phyloP scores from a whole-genome alignment of 2,797 vertebrate genomes.

The Babyrousa celebensis region DNA sequence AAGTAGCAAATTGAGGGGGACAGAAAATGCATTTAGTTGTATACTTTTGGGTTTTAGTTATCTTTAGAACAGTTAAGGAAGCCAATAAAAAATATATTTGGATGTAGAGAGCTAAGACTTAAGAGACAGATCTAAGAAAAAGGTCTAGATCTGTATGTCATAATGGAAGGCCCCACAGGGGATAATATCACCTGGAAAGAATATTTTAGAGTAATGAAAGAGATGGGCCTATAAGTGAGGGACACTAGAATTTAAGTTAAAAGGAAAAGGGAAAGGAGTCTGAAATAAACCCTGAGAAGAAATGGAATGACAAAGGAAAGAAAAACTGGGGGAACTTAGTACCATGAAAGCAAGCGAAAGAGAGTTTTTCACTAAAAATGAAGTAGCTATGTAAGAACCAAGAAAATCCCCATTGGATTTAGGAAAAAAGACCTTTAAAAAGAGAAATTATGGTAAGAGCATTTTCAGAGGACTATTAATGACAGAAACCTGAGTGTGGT shows the following conservation, averaged over 20 bases:
- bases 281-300: neutral
- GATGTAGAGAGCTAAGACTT: neutral
- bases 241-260: neutral
- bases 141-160: neutral
- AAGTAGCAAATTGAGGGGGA: neutral
- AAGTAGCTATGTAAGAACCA: neutral
- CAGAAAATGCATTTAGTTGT: neutral
- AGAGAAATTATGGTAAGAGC: neutral
- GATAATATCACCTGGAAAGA: neutral
- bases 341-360: slow-evolving; percentile 28
- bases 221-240: neutral
- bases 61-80: neutral
- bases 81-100: neutral
- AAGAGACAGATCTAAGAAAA: neutral
- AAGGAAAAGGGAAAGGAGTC: neutral
- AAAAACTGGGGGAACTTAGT: neutral
- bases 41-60: neutral
- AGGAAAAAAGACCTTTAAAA: neutral
- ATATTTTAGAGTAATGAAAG: neutral
- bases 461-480: neutral
- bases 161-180: neutral
- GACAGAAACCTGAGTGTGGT: neutral
- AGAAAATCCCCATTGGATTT: neutral
- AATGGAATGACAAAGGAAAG: neutral
- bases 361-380: slow-evolving; percentile 1